Evolutionary conservation across 1,140 invertebrate species (phyloP).

Genomic region (Littorina saxatilis): DNA sequence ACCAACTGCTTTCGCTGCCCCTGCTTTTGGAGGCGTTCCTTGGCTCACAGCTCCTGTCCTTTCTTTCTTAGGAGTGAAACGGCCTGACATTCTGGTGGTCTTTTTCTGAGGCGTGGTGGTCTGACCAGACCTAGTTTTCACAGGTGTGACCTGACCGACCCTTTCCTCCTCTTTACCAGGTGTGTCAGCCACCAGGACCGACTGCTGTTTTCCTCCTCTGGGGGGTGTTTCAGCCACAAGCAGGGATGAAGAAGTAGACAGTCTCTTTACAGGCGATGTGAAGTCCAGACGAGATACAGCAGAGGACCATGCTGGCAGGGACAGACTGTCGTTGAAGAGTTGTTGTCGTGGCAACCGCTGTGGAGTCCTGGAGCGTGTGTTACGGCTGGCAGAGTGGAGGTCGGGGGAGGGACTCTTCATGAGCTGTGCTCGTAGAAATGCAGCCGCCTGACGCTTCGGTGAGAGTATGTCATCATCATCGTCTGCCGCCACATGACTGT

Average conservation of each 20-base stretch:
- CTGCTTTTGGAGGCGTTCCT: not conserved
- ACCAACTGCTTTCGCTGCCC: not conserved
- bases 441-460: constrained; percentile 3
- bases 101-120: too few relatives aligned
- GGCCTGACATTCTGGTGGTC: too few relatives aligned
- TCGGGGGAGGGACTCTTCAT: constrained; percentile 20
- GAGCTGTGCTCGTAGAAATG: constrained; percentile 11
- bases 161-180: not conserved
- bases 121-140: not conserved
- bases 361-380: constrained; percentile 47
- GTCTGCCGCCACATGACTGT: too few relatives aligned
- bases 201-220: not conserved
- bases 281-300: constrained; percentile 6
- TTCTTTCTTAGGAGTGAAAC: not conserved
- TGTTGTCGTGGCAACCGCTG: not conserved
- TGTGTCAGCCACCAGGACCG: not conserved
- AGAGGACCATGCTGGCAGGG: not conserved
- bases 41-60: not conserved
- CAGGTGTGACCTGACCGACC: not conserved
- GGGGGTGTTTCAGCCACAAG: not conserved
- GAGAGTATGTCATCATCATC: not conserved
- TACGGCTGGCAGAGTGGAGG: constrained; percentile 42
- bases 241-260: not conserved
- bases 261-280: constrained; percentile 13
- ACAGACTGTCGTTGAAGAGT: not conserved